Conservation (phyloP, 2,888 invertebrate genomes). For the Drosophila pseudotakahashii region DNA sequence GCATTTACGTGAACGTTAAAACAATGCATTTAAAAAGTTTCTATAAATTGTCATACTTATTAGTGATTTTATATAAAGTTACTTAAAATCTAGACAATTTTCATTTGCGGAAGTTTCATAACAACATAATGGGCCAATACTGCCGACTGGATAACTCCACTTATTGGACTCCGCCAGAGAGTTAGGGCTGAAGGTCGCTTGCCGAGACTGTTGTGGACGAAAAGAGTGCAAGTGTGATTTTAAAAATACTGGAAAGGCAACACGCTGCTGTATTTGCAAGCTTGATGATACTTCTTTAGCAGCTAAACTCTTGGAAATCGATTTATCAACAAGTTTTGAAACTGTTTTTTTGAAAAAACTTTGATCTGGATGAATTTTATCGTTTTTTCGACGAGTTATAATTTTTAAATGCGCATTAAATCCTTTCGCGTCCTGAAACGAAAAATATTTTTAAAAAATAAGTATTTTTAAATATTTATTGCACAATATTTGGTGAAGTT, state of each 20-base stretch:
- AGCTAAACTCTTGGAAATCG: constrained; percentile 3
- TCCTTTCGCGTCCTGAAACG: constrained; percentile 41
- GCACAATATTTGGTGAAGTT: no score
- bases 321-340: constrained; percentile 10
- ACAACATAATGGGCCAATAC: constrained; percentile 50
- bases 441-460: not conserved
- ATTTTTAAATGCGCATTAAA: constrained; percentile 35
- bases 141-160: constrained; percentile 24
- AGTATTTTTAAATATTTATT: no score
- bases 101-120: constrained; percentile 48
- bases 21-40: not conserved
- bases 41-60: not conserved
- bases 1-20: not conserved
- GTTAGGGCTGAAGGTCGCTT: constrained; percentile 43
- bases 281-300: constrained; percentile 21
- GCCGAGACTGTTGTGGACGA: constrained; percentile 52
- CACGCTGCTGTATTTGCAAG: constrained; percentile 59
- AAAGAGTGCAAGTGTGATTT: constrained; percentile 58
- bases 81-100: constrained; percentile 43
- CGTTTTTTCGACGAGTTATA: constrained; percentile 41
- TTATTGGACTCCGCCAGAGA: constrained; percentile 25
- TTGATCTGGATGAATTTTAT: constrained; percentile 22
- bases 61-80: constrained; percentile 9
- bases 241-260: constrained; percentile 59
- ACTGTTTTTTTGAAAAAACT: constrained; percentile 29